These are phyloP conservation scores for Drosophila miranda DNA, from an alignment of 1,140 invertebrate species.

Conservation along the genomic window DNA sequence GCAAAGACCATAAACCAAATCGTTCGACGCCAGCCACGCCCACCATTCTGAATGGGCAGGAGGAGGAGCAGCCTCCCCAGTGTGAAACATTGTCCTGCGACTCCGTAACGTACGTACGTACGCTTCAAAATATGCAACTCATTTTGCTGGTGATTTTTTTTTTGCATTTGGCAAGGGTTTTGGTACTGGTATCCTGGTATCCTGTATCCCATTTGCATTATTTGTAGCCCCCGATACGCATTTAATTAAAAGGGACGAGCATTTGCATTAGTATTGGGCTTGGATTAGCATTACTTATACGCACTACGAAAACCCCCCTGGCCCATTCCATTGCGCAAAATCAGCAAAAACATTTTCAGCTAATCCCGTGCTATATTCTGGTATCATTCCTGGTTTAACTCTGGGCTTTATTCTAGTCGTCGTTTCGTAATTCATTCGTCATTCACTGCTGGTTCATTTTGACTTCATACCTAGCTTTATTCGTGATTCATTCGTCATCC, in stretches of 20 bases:
- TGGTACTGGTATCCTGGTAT: neutral
- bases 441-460: neutral
- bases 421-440: neutral
- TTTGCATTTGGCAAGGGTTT: neutral
- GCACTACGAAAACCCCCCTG: too few species aligned
- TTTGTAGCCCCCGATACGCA: constrained; percentile 71
- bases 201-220: constrained; percentile 60
- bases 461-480: too few species aligned
- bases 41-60: neutral
- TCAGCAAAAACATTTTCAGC: too few species aligned
- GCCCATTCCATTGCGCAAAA: too few species aligned
- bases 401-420: too few species aligned
- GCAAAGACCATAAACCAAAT: constrained; percentile 74
- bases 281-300: constrained; percentile 34
- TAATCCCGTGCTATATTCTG: too few species aligned
- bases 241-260: constrained; percentile 63
- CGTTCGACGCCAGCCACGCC: constrained; percentile 64
- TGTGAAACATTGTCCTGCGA: constrained; percentile 37
- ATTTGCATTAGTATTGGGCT: constrained; percentile 44
- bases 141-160: constrained; percentile 38
- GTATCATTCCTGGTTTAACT: too few species aligned
- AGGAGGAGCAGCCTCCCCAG: too few species aligned
- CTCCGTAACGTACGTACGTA: constrained; percentile 15
- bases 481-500: too few species aligned
- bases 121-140: constrained; percentile 65